These are phyloP conservation scores for Corvus hawaiiensis DNA, from an alignment of 2,113 vertebrate genomes.

Conservation along the genomic window DNA sequence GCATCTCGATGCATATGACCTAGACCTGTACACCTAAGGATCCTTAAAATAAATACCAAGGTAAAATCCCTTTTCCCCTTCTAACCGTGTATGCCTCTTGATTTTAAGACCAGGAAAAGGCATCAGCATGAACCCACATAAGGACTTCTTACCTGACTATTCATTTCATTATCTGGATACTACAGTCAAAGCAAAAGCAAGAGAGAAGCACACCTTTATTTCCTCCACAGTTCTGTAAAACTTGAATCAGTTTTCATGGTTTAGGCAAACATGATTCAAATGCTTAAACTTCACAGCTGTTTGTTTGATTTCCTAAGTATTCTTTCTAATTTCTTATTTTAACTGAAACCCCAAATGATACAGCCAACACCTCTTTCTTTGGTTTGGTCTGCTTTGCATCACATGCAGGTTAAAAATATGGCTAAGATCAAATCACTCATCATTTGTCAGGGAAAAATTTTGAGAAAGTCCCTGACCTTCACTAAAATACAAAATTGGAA, in stretches of 20 bases:
- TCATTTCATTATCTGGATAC: not conserved
- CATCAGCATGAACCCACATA: not conserved
- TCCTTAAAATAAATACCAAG: too few species aligned
- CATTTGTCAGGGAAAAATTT: not conserved
- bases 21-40: too few species aligned
- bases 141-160: not conserved
- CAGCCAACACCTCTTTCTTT: not conserved
- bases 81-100: too few species aligned
- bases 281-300: not conserved
- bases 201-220: not conserved
- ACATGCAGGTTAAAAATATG: not conserved
- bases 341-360: not conserved
- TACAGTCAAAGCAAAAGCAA: not conserved
- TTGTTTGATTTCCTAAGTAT: not conserved
- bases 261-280: not conserved
- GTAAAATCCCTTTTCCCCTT: too few species aligned
- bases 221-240: not conserved
- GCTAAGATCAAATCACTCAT: not conserved
- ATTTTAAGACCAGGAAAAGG: too few species aligned
- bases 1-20: too few species aligned
- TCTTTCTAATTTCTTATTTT: not conserved
- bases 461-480: not conserved
- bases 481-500: not conserved
- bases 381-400: not conserved
- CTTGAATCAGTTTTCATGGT: not conserved